Base-by-base conservation (phyloP, 1,140 invertebrate species). In the Brachionus manjavacas region DNA sequence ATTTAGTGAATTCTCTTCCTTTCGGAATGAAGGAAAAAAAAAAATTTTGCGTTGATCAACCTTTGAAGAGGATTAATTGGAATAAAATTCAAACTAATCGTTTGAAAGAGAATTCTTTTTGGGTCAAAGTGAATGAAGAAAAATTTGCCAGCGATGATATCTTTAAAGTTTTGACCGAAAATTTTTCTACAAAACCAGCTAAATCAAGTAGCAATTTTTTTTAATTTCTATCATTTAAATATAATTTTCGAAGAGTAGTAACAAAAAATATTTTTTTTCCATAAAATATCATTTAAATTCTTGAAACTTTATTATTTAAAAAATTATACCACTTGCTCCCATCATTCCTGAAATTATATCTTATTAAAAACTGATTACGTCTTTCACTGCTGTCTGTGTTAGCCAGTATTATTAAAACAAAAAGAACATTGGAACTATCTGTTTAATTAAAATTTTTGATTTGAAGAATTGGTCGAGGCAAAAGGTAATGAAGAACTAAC, bases 51-150 rank as follows among this genome's bases (percentile, higher is more conserved):
- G 92, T 95, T 0, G 93, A 94, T 49, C 91, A 91, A 31, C 94
- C 94, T 0, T 91, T 97, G 85, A 98, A 98, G 88, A 86, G 90
- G 83, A 87, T 89, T 20, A 91, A 91, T 86, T 91, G 91, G 91
- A 90, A 89, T 83, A 91, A 91, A 88, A 89, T 92, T 93, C 85
- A 94, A 93, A n/a, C 95, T 95, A 86, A 94, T 87, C 95, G 95
- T 89, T 92, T 99, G 89, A 94, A 94, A 0, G 94, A 97, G 88
- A 95, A 98, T 87, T 94, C 96, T 0, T 96, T 99, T 87, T 99
- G 97, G 97, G 93, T 95, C 0, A 92, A 93, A 88, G 93, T 95
- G 0, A 93, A 96, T 89, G 96, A 99, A 90, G 95, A 97, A 85
- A 93, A 94, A 85, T 89, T 96, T 20, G 95, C 94, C 1, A 94